Evolutionary conservation across 2,113 vertebrate species (phyloP), one percentile per base, ranked within the genome.

Genomic region (Hymenochirus boettgeri): DNA sequence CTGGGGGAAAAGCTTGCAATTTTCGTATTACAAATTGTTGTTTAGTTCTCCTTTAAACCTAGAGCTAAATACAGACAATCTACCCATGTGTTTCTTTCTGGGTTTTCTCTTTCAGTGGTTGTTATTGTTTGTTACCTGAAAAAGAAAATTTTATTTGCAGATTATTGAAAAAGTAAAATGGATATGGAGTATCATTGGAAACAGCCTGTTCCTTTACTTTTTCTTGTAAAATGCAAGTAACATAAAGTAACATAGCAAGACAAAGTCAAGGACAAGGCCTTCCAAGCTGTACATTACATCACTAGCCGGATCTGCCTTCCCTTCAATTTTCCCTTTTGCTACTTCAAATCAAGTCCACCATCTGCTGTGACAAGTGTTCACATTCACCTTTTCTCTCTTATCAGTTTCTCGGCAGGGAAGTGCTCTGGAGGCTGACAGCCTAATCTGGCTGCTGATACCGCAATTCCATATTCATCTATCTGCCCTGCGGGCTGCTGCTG

Each of bases 341-440:
- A 73, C 72, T 77, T 72, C 80, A 80, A 86, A 90, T 92, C 89
- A 83, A 79, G 80, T 26, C 48, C 70, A 70, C 77, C 85, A 88
- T 90, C 90, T 85, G 80, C 79, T 51, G 71, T 83, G 84, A 88
- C 86, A 87, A 89, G 87, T 87, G 88, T 85, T 88, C 79, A 80
- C 83, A 83, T 85, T 91, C 89, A 91, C 90, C 85, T 86, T 85
- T 85, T 82, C 78, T 72, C 69, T 83, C 88, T 93, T 92, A 91
- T 91, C 91, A 88, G 70, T 81, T 77, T 82, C 79, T 78, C 77
- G 67, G 78, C 86, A 83, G 87, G 75, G 77, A 81, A 83, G 78
- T 66, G 81, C 79, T 83, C 75, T 13, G 65, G 74, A 81, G 81
- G 81, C 80, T 69, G 78, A 76, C 76, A 74, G 81, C 78, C 80